These are phyloP conservation scores for Cosmia pyralina DNA, from an alignment of 2,888 invertebrate species.

Conservation along the genomic window DNA sequence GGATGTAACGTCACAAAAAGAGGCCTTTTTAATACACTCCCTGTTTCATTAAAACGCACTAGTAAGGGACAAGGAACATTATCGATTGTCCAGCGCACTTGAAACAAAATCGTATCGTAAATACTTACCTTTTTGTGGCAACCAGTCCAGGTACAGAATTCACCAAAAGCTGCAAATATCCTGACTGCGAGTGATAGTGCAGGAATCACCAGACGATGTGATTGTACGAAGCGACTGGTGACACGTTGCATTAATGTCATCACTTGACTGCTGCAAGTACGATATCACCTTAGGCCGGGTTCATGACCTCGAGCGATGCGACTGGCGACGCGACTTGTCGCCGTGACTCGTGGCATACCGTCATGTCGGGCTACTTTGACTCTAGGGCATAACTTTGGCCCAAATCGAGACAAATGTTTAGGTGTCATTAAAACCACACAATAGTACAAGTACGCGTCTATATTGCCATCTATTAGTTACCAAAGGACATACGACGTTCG, in stretches of 20 bases:
- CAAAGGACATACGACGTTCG: too few species aligned
- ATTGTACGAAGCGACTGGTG: not conserved
- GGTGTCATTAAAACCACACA: too few species aligned
- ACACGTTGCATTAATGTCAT: not conserved
- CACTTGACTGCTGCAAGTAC: not conserved
- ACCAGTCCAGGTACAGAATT: not conserved
- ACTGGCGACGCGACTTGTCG: not conserved
- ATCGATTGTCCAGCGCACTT: not conserved
- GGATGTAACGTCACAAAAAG: not conserved
- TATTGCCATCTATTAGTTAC: too few species aligned
- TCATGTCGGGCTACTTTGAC: too few species aligned
- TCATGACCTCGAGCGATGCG: not conserved
- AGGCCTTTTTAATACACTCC: not conserved
- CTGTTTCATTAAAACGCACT: not conserved
- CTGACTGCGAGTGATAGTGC: not conserved
- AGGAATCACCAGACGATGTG: not conserved
- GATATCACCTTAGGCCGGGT: not conserved
- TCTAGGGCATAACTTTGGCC: too few species aligned
- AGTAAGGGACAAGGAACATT: not conserved
- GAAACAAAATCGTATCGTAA: not conserved
- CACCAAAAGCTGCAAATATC: not conserved
- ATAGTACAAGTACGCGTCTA: too few species aligned
- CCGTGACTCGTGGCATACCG: not conserved
- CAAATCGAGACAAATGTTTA: too few species aligned
- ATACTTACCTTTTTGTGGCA: not conserved